These are phyloP conservation scores for Pollenia angustigena DNA, from an alignment of 2,888 invertebrate genomes.

Conservation along the genomic window DNA sequence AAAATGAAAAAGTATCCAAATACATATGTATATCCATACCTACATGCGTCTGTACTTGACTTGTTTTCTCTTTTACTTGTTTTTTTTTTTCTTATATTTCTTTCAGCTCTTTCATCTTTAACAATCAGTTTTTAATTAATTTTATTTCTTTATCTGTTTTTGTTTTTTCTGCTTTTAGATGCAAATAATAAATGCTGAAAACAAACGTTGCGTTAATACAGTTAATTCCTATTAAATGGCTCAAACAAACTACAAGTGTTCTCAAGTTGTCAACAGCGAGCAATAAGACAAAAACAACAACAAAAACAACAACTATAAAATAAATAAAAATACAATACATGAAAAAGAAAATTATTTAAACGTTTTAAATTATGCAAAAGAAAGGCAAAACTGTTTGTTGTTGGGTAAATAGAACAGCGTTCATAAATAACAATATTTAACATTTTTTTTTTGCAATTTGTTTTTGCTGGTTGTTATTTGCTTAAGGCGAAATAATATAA, in stretches of 20 bases:
- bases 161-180: conserved; percentile 27
- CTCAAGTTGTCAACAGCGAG: conserved; percentile 28
- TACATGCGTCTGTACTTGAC: conserved; percentile 15
- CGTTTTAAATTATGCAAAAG: conserved; percentile 50
- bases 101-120: conserved; percentile 48
- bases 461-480: neutral
- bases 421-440: conserved; percentile 46
- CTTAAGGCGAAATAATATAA: conserved; percentile 27
- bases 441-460: neutral
- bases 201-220: conserved; percentile 33
- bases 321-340: conserved; percentile 22
- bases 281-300: neutral
- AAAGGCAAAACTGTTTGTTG: conserved; percentile 28
- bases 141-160: conserved; percentile 25
- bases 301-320: conserved; percentile 21
- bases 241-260: conserved; percentile 40
- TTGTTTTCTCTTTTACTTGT: neutral
- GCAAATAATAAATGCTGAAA: conserved; percentile 24
- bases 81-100: neutral
- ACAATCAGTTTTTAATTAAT: conserved; percentile 61
- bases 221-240: conserved; percentile 44
- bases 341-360: conserved; percentile 14
- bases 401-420: conserved; percentile 11
- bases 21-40: neutral
- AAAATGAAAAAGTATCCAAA: neutral